These are phyloP conservation scores for Lottia gigantea DNA, from an alignment of 2,888 invertebrate genomes.

Conservation along the genomic window DNA sequence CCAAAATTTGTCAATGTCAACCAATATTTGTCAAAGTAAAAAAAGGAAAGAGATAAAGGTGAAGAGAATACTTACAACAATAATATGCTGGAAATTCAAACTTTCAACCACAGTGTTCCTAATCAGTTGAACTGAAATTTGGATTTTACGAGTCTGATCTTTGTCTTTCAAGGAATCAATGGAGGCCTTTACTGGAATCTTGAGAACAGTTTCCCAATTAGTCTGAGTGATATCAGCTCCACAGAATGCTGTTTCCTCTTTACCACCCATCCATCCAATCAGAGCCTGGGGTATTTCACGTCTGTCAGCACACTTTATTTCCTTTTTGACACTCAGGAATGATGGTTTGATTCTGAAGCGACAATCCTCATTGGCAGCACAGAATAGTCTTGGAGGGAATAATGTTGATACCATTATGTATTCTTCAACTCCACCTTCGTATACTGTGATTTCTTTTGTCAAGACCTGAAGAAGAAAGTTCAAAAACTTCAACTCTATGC, in stretches of 20 bases:
- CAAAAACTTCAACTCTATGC: not conserved
- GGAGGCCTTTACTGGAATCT: conserved; percentile 30
- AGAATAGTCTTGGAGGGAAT: conserved; percentile 41
- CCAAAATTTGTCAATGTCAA: too few species aligned
- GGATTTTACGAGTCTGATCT: conserved; percentile 22
- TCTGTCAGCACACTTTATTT: conserved; percentile 23
- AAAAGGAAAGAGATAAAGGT: too few species aligned
- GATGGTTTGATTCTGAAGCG: conserved; percentile 23
- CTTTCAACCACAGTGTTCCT: not conserved
- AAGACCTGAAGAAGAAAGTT: conserved; percentile 27
- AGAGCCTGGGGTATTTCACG: conserved; percentile 37
- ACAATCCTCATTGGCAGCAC: conserved; percentile 24
- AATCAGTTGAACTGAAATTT: conserved; percentile 19
- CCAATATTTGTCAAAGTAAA: too few species aligned
- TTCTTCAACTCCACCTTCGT: conserved; percentile 32
- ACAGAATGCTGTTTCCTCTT: conserved; percentile 25
- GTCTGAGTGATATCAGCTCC: conserved; percentile 25
- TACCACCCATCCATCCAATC: conserved; percentile 23
- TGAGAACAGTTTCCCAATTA: conserved; percentile 36
- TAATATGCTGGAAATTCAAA: too few species aligned
- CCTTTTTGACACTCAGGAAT: conserved; percentile 8
- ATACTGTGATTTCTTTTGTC: conserved; percentile 31
- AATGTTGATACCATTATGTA: conserved; percentile 27
- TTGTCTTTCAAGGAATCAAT: conserved; percentile 41
- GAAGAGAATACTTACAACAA: too few species aligned